phyloP scores from a whole-genome alignment of 2,113 vertebrate genomes.

The pig (Sus scrofa) region DNA sequence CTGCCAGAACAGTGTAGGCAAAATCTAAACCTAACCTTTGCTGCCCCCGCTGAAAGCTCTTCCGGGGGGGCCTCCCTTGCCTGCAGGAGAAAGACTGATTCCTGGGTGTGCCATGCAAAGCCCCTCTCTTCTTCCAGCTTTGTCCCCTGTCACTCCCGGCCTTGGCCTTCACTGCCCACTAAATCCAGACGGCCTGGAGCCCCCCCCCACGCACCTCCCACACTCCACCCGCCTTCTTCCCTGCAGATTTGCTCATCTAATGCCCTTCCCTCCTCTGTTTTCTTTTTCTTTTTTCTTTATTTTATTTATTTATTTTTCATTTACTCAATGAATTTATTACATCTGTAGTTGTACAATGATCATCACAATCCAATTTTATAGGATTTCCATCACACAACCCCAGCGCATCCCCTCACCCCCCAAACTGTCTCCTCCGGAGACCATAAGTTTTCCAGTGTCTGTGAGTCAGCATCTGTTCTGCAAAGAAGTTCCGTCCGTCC shows the following conservation, averaged over 20 bases:
- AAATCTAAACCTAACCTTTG: neutral
- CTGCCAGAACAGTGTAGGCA: neutral
- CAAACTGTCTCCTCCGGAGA: too few species aligned
- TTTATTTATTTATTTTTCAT: too few species aligned
- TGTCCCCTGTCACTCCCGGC: neutral
- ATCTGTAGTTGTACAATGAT: too few species aligned
- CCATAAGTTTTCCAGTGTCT: too few species aligned
- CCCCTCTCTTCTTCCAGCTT: neutral
- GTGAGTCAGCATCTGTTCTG: too few species aligned
- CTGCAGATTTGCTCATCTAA: fast-evolving
- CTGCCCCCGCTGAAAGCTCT: neutral
- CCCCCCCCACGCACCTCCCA: fast-evolving
- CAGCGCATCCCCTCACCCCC: too few species aligned
- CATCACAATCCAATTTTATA: too few species aligned
- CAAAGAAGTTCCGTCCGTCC: too few species aligned
- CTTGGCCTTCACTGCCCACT: neutral
- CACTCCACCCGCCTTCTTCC: neutral
- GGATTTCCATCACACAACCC: too few species aligned
- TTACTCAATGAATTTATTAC: too few species aligned
- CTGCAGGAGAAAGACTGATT: fast-evolving
- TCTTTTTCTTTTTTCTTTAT: too few species aligned
- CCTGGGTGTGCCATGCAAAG: neutral
- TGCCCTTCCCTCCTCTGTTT: neutral
- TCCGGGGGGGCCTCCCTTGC: fast-evolving
- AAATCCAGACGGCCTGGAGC: neutral